Percentiles rank a stretch among this genome's conserved stretches.
Evolutionary conservation across 35 echinoderm and acorn worm species (phyloP).

Genomic region (Stichopus chloronotus): DNA sequence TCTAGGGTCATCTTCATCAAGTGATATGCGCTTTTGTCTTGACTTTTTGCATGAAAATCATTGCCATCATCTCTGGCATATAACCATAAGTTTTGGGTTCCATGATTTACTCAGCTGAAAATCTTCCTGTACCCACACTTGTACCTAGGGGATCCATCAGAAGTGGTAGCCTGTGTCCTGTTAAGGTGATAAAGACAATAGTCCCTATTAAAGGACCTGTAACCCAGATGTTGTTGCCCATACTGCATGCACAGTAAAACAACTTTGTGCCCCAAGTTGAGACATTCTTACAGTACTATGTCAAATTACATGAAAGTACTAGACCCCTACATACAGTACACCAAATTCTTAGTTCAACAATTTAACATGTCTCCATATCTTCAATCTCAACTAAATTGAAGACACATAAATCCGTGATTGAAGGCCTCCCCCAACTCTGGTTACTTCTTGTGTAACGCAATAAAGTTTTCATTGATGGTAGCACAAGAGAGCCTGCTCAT

Average conservation of each 20-base stretch:
- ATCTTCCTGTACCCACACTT: neutral
- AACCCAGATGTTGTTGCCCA: neutral
- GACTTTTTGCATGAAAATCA: neutral
- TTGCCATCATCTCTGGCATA: constrained; percentile 12
- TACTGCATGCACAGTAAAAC: neutral
- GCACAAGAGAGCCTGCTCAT: neutral
- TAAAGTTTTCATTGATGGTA: neutral
- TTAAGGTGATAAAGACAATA: constrained; percentile 32
- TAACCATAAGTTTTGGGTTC: constrained; percentile 21
- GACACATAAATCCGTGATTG: neutral
- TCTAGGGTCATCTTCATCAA: constrained; percentile 1
- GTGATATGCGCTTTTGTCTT: neutral
- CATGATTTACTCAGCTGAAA: constrained; percentile 28
- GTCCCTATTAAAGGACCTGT: neutral
- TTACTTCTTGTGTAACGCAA: neutral
- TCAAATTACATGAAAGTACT: neutral
- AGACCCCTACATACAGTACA: neutral
- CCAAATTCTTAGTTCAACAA: neutral
- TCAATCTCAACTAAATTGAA: neutral
- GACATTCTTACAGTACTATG: constrained; percentile 2
- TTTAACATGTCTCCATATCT: neutral
- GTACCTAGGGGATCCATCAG: neutral
- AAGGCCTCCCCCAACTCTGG: neutral
- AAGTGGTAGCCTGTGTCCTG: constrained; percentile 35
- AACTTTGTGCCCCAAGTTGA: neutral